phyloP scores from a whole-genome alignment of 2,113 vertebrate genomes.

The Sphyrna mokarran region DNA sequence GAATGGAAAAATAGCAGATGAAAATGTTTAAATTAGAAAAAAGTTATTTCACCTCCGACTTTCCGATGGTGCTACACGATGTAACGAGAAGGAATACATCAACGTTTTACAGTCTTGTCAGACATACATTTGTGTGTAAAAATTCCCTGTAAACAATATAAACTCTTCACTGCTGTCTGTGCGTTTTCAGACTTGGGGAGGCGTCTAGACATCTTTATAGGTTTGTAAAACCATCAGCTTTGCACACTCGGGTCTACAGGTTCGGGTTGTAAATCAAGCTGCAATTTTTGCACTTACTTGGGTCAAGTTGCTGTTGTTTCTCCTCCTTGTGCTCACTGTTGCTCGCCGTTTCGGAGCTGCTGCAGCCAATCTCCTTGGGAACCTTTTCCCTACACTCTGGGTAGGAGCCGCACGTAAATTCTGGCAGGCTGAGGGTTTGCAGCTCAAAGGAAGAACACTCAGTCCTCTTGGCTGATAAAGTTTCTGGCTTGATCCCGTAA shows the following conservation, averaged over 20 bases:
- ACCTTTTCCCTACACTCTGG: constrained; percentile 71
- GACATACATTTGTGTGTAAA: background rate
- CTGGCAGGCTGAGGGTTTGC: constrained; percentile 66
- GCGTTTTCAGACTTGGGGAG: constrained; percentile 73
- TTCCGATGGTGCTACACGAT: background rate
- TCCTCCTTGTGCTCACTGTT: constrained; percentile 85
- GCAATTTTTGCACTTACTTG: constrained; percentile 94
- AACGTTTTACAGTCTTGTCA: background rate
- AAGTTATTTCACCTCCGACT: background rate
- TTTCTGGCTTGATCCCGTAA: constrained; percentile 80
- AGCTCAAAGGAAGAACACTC: constrained; percentile 68
- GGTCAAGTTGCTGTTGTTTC: constrained; percentile 91
- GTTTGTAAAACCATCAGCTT: constrained; percentile 99
- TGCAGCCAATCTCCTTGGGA: constrained; percentile 44
- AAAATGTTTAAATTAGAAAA: background rate
- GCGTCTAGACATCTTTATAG: constrained; percentile 98
- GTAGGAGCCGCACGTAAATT: constrained; percentile 67
- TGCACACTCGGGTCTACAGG: constrained; percentile 92
- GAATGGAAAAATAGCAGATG: background rate
- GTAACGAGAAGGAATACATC: background rate
- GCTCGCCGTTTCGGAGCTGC: constrained; percentile 73
- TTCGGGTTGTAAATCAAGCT: constrained; percentile 88
- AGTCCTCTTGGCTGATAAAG: constrained; percentile 64
- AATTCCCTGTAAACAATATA: constrained; percentile 52
- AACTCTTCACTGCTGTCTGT: constrained; percentile 68